Conservation (phyloP, 2,113 vertebrate species). For the Sturnus vulgaris region DNA sequence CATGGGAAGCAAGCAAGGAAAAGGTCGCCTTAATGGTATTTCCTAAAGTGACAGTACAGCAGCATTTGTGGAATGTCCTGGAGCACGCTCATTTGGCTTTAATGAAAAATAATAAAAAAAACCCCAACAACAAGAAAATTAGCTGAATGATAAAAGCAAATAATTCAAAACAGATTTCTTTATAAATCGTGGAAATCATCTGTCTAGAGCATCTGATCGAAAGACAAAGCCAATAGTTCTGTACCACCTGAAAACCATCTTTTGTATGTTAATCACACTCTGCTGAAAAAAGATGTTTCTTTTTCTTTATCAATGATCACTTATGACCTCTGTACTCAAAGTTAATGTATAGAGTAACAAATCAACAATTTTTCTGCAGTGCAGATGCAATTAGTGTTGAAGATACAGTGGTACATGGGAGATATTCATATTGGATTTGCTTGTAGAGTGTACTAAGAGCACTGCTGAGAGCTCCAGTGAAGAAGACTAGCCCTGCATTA, state of each 20-base stretch:
- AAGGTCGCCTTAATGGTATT: slow-evolving; percentile 4
- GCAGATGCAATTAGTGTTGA: not conserved
- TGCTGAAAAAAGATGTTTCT: not conserved
- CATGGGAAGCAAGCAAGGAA: slow-evolving; percentile 20
- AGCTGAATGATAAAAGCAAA: slow-evolving; percentile 25
- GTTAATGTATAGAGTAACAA: not conserved
- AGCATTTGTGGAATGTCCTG: slow-evolving; percentile 48
- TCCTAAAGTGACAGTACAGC: slow-evolving; percentile 5
- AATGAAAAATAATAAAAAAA: slow-evolving; percentile 3
- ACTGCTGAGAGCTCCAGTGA: not conserved
- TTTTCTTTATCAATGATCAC: not conserved
- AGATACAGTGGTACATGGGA: not conserved
- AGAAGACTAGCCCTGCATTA: not conserved
- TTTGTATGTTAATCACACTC: not conserved
- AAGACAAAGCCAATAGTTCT: not conserved
- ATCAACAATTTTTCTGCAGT: not conserved
- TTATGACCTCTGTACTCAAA: not conserved
- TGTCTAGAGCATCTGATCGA: not conserved
- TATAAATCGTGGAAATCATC: slow-evolving; percentile 4
- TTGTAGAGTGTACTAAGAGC: not conserved
- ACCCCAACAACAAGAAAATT: not conserved
- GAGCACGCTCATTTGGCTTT: slow-evolving; percentile 43
- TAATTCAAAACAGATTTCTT: slow-evolving; percentile 16
- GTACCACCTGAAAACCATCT: not conserved
- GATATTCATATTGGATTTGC: not conserved